These are phyloP conservation scores for Colostygia pectinataria DNA, from an alignment of 2,888 invertebrate species.

Conservation along the genomic window DNA sequence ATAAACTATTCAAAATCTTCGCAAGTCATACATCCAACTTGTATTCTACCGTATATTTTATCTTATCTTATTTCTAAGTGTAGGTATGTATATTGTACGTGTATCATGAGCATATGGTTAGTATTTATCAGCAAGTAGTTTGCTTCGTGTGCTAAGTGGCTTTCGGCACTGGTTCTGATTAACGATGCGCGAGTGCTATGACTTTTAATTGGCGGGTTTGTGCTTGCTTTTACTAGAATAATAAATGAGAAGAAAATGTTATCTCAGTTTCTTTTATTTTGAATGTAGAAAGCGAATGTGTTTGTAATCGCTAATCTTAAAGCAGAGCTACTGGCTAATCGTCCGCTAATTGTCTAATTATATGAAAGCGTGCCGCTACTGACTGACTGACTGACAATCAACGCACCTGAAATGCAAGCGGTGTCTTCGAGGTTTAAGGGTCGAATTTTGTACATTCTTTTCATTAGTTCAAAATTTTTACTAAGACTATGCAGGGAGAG, in stretches of 20 bases:
- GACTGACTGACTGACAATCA: no score
- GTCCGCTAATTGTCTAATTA: conserved; percentile 28
- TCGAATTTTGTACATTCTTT: no score
- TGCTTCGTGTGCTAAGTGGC: conserved; percentile 47
- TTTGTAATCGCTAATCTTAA: conserved; percentile 31
- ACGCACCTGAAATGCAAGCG: no score
- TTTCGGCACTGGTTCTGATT: conserved; percentile 62
- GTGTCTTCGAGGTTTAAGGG: no score
- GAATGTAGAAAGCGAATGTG: conserved; percentile 64
- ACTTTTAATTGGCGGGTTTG: conserved; percentile 64
- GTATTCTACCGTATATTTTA: no score
- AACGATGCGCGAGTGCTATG: conserved; percentile 48
- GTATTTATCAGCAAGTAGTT: conserved; percentile 26
- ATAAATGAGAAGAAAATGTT: conserved; percentile 60
- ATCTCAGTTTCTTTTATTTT: conserved; percentile 57
- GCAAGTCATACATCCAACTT: conserved; percentile 26
- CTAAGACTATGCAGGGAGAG: no score
- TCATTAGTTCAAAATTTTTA: no score
- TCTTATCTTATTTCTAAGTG: no score
- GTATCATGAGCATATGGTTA: conserved; percentile 3
- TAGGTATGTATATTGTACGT: no score
- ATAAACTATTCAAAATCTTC: conserved; percentile 16
- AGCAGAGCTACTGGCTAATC: conserved; percentile 16
- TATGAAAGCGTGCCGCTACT: no score
- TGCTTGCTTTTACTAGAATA: conserved; percentile 67